These are phyloP conservation scores for Bombus polaris DNA, from an alignment of 1,140 invertebrate species.

Conservation along the genomic window DNA sequence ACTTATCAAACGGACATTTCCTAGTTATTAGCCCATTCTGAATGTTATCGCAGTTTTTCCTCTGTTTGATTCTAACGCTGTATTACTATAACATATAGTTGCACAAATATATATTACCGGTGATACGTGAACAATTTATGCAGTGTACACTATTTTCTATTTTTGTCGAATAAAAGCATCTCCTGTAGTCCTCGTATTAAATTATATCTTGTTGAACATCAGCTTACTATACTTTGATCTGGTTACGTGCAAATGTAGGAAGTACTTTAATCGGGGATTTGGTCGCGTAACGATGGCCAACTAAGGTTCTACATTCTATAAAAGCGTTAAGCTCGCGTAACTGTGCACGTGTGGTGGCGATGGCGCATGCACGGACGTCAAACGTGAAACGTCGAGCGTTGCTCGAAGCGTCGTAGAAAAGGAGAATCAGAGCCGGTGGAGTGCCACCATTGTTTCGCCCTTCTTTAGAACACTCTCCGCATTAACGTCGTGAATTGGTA, in stretches of 20 bases:
- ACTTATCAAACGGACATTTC: too few species aligned
- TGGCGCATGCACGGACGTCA: not conserved
- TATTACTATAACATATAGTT: too few species aligned
- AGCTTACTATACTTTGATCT: too few species aligned
- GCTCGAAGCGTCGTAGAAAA: conserved; percentile 26
- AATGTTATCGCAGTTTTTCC: too few species aligned
- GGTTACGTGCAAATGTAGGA: too few species aligned
- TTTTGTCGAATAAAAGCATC: too few species aligned
- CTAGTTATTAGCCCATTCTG: too few species aligned
- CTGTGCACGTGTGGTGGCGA: not conserved
- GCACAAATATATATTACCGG: too few species aligned
- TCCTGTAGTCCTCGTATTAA: too few species aligned
- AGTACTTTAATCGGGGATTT: not conserved
- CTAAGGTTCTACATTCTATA: not conserved
- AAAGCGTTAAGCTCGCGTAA: conserved; percentile 36
- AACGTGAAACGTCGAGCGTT: conserved; percentile 13
- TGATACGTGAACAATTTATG: too few species aligned
- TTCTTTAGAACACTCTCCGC: conserved; percentile 67
- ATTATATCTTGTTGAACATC: not conserved
- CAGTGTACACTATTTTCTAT: too few species aligned
- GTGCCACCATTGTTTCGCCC: conserved; percentile 65
- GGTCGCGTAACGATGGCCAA: not conserved
- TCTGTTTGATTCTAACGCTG: too few species aligned
- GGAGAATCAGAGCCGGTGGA: conserved; percentile 43
- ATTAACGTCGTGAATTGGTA: conserved; percentile 69